A percentile compares a stretch with the other conserved stretches of the same genome.
These are phyloP conservation scores for Zootoca vivipara DNA, from an alignment of 2,113 vertebrate genomes.

Conservation along the genomic window DNA sequence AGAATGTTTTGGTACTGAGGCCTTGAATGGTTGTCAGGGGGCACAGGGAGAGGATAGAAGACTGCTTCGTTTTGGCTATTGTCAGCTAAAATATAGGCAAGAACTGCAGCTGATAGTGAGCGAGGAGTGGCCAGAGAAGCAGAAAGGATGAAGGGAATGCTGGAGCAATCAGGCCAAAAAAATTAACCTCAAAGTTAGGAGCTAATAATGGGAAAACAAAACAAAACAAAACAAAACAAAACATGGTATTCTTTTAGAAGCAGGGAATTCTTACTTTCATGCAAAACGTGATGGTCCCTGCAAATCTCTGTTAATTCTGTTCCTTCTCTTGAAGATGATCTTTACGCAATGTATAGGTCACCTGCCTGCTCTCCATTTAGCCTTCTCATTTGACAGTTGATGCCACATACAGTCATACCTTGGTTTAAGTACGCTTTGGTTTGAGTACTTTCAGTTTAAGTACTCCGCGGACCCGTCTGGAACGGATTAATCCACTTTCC, in stretches of 20 bases:
- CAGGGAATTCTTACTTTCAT: conserved; percentile 3
- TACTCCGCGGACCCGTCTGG: no score
- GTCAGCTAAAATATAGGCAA: conserved; percentile 19
- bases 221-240: neutral
- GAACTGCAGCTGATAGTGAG: neutral
- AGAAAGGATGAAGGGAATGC: conserved; percentile 31
- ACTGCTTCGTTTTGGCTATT: conserved; percentile 30
- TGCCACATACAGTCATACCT: no score
- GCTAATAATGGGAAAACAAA: conserved; percentile 1
- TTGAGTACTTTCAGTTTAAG: no score
- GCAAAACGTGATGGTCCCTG: neutral
- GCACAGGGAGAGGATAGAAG: conserved; percentile 9
- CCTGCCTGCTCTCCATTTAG: neutral
- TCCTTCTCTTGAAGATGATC: neutral
- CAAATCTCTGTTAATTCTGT: conserved; percentile 3
- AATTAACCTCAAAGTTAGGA: conserved; percentile 19
- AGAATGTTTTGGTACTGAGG: conserved; percentile 15
- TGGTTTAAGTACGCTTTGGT: no score
- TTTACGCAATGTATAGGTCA: neutral
- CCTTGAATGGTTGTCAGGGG: conserved; percentile 32
- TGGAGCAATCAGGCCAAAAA: conserved; percentile 30
- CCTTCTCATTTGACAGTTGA: neutral
- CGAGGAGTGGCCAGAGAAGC: conserved; percentile 1
- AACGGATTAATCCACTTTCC: no score
- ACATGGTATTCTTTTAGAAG: neutral